Evolutionary conservation across 2,888 invertebrate species (phyloP).

Genomic region (Caenorhabditis becei): DNA sequence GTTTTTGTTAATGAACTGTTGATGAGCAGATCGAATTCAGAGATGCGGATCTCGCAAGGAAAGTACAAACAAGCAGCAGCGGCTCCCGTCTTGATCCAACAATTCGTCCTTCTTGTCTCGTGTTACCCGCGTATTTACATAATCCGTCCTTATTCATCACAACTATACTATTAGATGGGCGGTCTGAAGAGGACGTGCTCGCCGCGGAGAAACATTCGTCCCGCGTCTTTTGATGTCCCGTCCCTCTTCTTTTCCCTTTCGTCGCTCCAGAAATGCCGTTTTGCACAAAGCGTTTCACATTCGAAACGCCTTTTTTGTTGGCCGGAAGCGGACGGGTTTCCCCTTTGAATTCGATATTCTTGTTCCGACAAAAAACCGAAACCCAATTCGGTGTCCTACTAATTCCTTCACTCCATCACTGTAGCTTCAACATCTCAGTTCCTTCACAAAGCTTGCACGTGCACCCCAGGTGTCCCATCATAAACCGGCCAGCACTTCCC

Average conservation of each 20-base stretch:
- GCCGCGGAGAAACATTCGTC: neutral
- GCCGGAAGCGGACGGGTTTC: slow-evolving; percentile 15
- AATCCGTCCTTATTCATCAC: slow-evolving; percentile 54
- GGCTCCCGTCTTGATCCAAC: slow-evolving; percentile 35
- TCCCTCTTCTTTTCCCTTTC: neutral
- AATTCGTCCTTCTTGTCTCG: slow-evolving; percentile 32
- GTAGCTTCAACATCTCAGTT: neutral
- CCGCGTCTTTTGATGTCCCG: slow-evolving; percentile 15
- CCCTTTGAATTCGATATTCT: neutral
- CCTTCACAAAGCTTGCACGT: neutral
- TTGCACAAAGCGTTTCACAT: slow-evolving; percentile 15
- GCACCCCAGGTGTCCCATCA: neutral
- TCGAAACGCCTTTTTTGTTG: slow-evolving; percentile 16
- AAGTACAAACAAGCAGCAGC: slow-evolving; percentile 6
- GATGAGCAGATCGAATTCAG: slow-evolving; percentile 1
- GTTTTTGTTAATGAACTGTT: slow-evolving; percentile 23
- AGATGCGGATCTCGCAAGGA: slow-evolving; percentile 5
- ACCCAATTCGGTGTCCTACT: neutral
- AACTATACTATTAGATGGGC: slow-evolving; percentile 48
- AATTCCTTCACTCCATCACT: too few species aligned
- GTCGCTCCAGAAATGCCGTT: neutral
- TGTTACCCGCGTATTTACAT: slow-evolving; percentile 54
- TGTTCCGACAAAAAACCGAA: neutral
- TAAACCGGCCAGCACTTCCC: too few species aligned
- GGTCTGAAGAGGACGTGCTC: slow-evolving; percentile 6